phyloP scores from a whole-genome alignment of 1,140 invertebrate genomes.

The Belonocnema kinseyi region DNA sequence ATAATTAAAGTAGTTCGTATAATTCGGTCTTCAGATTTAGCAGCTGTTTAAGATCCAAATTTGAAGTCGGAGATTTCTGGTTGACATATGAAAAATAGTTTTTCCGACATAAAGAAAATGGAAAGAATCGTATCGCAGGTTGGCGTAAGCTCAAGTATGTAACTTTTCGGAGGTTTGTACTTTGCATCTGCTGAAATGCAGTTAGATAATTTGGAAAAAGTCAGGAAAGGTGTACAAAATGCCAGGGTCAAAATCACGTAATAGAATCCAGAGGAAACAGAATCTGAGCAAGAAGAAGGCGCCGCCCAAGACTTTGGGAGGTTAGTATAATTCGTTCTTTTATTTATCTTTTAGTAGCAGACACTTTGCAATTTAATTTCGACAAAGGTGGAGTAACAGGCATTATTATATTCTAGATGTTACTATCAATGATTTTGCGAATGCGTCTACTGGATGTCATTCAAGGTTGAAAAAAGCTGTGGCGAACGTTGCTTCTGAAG shows the following conservation, averaged over 20 bases:
- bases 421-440: constrained; percentile 81
- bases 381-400: neutral
- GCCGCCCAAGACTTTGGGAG: neutral
- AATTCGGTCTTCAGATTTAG: too few species aligned
- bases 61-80: too few species aligned
- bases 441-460: constrained; percentile 75
- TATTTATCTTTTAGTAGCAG: neutral
- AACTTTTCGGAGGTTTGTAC: too few species aligned
- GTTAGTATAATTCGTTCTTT: neutral
- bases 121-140: too few species aligned
- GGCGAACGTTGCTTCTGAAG: constrained; percentile 33
- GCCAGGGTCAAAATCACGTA: constrained; percentile 20
- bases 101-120: too few species aligned
- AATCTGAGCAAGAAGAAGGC: neutral
- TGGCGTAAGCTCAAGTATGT: too few species aligned
- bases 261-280: neutral
- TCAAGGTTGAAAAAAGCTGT: constrained; percentile 77
- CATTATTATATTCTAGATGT: constrained; percentile 76
- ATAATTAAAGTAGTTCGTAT: too few species aligned
- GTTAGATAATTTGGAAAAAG: neutral
- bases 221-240: constrained; percentile 20
- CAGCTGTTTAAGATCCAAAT: too few species aligned
- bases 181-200: neutral
- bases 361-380: neutral
- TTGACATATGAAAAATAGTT: too few species aligned